Evolutionary conservation across 2,888 invertebrate genomes (phyloP).

Genomic region (Meandrusa payeni): DNA sequence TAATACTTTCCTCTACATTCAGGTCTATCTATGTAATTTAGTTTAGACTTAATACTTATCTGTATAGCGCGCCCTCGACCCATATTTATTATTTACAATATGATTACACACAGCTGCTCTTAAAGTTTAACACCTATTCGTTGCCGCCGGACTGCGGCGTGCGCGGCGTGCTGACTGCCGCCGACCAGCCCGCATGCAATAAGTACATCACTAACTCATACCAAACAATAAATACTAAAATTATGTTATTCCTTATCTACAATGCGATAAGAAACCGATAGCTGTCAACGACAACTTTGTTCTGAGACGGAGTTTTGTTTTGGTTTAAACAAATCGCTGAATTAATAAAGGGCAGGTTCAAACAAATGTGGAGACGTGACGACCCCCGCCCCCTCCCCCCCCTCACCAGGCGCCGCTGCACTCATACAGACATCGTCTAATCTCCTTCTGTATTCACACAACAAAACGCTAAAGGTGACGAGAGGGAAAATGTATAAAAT

Average conservation of each 20-base stretch:
- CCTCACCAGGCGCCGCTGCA: no score
- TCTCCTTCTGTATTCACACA: no score
- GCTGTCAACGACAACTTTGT: no score
- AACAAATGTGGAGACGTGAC: no score
- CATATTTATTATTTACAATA: slow-evolving; percentile 59
- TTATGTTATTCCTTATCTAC: slow-evolving; percentile 10
- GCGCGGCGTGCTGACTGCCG: not conserved
- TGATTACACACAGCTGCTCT: slow-evolving; percentile 65
- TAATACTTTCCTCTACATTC: slow-evolving; percentile 58
- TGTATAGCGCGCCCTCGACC: no score
- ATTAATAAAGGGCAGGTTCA: no score
- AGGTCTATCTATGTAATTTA: slow-evolving; percentile 61
- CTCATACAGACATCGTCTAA: no score
- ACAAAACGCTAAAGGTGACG: no score
- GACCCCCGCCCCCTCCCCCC: no score
- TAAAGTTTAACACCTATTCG: slow-evolving; percentile 70
- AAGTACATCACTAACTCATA: slow-evolving; percentile 12
- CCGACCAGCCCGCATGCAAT: not conserved
- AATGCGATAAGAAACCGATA: not conserved
- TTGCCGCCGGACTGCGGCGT: slow-evolving; percentile 36
- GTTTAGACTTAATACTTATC: slow-evolving; percentile 50
- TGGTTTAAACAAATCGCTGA: not conserved
- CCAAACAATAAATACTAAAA: slow-evolving; percentile 21
- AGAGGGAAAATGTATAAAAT: no score
- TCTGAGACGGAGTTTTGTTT: no score